Evolutionary conservation across 2,113 vertebrate species (phyloP).

Genomic region (Oreochromis aureus): DNA sequence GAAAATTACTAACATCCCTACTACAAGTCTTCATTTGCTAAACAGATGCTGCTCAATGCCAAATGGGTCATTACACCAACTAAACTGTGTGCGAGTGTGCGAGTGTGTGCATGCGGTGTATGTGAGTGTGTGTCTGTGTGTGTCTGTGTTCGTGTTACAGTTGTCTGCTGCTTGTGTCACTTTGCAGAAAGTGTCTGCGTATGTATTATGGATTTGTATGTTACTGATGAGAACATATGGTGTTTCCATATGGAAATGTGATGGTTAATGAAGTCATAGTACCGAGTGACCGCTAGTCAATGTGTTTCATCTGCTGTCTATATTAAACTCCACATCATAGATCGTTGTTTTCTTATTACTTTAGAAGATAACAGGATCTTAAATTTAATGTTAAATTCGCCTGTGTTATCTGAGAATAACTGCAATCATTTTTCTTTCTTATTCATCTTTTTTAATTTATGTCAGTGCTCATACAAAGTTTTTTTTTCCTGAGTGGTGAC

Average conservation of each 20-base stretch:
- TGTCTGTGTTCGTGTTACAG: not conserved
- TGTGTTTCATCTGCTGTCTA: not conserved
- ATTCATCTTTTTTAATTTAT: not conserved
- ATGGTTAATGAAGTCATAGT: conserved; percentile 36
- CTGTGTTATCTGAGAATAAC: not conserved
- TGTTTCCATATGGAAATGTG: conserved; percentile 60
- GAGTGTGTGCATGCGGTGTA: not conserved
- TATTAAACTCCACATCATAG: not conserved
- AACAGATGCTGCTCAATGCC: conserved; percentile 67
- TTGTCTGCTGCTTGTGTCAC: not conserved
- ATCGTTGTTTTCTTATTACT: not conserved
- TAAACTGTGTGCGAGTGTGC: conserved; percentile 32
- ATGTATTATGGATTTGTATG: conserved; percentile 63
- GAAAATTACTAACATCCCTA: conserved; percentile 45
- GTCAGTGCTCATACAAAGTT: not conserved
- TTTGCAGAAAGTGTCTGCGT: conserved; percentile 17
- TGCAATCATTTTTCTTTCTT: not conserved
- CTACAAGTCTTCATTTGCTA: conserved; percentile 54
- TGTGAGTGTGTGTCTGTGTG: not conserved
- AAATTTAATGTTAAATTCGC: not conserved
- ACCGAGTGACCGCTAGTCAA: not conserved
- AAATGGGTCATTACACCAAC: conserved; percentile 67
- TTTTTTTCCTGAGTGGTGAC: not conserved
- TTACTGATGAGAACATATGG: conserved; percentile 69
- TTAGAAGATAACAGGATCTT: not conserved